Evolutionary conservation across 2,113 vertebrate species (phyloP).

Genomic region (Cricetomys ansorgei): DNA sequence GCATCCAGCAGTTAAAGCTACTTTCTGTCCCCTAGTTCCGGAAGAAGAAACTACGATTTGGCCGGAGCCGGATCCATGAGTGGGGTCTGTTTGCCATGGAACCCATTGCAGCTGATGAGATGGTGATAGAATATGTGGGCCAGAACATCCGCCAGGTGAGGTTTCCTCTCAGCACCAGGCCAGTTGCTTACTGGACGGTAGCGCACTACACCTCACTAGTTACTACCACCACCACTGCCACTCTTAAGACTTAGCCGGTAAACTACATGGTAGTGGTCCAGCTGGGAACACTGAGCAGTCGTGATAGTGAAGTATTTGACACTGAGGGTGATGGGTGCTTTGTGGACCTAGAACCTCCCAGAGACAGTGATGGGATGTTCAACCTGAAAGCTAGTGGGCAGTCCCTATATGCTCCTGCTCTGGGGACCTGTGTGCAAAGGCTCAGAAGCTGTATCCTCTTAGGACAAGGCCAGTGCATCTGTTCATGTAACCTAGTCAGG

Average conservation of each 20-base stretch:
- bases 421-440: not conserved
- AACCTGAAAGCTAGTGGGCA: not conserved
- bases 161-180: not conserved
- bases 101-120: conserved; percentile 96
- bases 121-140: conserved; percentile 98
- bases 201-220: not conserved
- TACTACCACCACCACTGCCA: not conserved
- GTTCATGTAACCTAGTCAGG: not conserved
- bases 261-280: not conserved
- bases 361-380: not conserved
- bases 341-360: not conserved
- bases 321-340: too few relatives aligned
- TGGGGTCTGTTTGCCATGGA: conserved; percentile 98
- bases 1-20: not conserved
- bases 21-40: conserved; percentile 89
- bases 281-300: not conserved
- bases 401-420: not conserved
- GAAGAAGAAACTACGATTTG: conserved; percentile 96
- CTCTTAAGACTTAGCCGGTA: not conserved
- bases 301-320: not conserved
- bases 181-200: not conserved
- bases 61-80: conserved; percentile 96
- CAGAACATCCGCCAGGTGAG: conserved; percentile 96
- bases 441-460: not conserved
- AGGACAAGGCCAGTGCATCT: not conserved